Evolutionary conservation across 2,888 invertebrate genomes (phyloP), one percentile per base, ranked within the genome.

Genomic region (Seira ritae): DNA sequence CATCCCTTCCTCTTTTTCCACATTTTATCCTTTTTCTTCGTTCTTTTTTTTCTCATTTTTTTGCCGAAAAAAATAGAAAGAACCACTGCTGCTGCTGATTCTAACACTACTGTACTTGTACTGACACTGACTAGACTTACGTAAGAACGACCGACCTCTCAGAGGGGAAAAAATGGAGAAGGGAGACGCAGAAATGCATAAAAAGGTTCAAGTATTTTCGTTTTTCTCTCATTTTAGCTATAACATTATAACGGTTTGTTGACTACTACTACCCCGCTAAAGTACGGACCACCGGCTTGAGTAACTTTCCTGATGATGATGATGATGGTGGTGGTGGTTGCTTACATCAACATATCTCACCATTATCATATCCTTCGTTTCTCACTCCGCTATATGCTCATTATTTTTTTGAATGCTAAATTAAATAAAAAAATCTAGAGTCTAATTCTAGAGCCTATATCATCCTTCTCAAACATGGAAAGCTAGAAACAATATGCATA

Each of bases 181-280:
- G 55, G 55, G 55, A 55, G 55, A 31, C 2, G 8, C 15, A 55
- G 17, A 12, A 55, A 55, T 55, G 55, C 17, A 55, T 55, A n/a
- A 55, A 55, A 55, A 55, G 55, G 55, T 55, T 55, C 12, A 31
- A 31, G 31, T 8, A 55, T 55, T 55, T 55, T 55, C 55, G 17
- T 55, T 55, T 31, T 8, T 31, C 55, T 55, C 6, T 55, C 15
- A 55, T 55, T 2, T 31, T 70, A 73, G 31, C 65, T 37, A 73
- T 73, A 71, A 71, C 55, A 37, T 73, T 73, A 73, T 73, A 73
- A 73, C 73, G 73, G 73, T 73, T 73, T 73, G 73, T 62, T 73
- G 73, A 65, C 65, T 55, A 31, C 31, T 4, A 31, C 31, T 55
- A 55, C 15, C 55, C 55, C 1, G 1, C 55, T 55, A 55, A 55